Conservation (phyloP, 2,113 vertebrate genomes). For the western clawed frog (Xenopus tropicalis) region DNA sequence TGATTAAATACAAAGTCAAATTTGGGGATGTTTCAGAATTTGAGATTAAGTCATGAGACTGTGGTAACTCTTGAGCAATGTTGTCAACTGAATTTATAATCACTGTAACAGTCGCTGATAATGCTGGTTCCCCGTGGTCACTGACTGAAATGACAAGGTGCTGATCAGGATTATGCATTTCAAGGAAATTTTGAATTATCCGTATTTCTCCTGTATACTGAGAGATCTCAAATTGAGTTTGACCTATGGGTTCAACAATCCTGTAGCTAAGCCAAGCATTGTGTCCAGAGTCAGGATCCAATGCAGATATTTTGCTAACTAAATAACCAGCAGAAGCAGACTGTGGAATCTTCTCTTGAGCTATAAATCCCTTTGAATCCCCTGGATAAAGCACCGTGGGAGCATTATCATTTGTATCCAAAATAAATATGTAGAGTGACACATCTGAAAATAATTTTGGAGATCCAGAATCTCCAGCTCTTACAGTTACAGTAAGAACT, state of each 20-base stretch:
- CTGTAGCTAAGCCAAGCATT: constrained; percentile 59
- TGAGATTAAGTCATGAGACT: constrained; percentile 58
- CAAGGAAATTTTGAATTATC: constrained; percentile 31
- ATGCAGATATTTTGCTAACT: constrained; percentile 58
- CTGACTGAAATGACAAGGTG: constrained; percentile 61
- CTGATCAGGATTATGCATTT: constrained; percentile 52
- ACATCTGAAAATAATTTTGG: constrained; percentile 58
- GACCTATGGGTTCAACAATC: constrained; percentile 47
- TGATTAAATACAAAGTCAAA: constrained; percentile 60
- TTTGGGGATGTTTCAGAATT: constrained; percentile 49
- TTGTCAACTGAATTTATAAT: constrained; percentile 19
- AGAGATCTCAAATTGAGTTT: constrained; percentile 40
- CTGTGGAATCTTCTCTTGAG: constrained; percentile 53
- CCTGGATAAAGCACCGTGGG: constrained; percentile 59
- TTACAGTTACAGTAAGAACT: constrained; percentile 65
- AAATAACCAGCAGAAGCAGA: constrained; percentile 57
- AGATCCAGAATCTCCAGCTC: constrained; percentile 58
- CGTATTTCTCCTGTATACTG: constrained; percentile 4
- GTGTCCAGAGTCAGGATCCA: constrained; percentile 60
- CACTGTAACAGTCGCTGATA: constrained; percentile 68
- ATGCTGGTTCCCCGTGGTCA: constrained; percentile 73
- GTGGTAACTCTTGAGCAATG: constrained; percentile 60
- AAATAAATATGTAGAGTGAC: too few relatives aligned
- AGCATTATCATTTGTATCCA: constrained; percentile 59
- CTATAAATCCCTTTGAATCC: constrained; percentile 48